Percentiles rank a stretch among this genome's conserved stretches.
Evolutionary conservation across 1,140 invertebrate species (phyloP).

Genomic region (Melitaea cinxia): DNA sequence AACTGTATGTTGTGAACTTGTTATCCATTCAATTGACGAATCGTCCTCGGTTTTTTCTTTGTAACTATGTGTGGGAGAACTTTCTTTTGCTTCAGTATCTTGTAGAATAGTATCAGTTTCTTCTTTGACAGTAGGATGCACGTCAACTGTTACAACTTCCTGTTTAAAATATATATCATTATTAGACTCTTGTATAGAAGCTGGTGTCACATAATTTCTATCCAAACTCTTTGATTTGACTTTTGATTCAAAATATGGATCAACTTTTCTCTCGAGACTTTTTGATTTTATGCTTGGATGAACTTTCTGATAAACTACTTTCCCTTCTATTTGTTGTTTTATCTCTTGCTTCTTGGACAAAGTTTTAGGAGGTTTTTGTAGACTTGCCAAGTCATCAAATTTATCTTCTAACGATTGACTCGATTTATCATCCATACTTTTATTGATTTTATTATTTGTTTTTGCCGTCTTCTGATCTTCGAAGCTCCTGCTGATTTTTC

Average conservation of each 20-base stretch:
- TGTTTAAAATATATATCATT: conserved; percentile 73
- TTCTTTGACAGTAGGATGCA: conserved; percentile 68
- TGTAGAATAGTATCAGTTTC: conserved; percentile 64
- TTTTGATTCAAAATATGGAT: conserved; percentile 79
- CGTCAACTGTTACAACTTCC: conserved; percentile 78
- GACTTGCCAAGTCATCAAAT: conserved; percentile 79
- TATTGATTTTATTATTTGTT: conserved; percentile 80
- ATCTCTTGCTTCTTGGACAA: conserved; percentile 84
- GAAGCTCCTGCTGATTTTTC: conserved; percentile 86
- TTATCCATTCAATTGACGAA: conserved; percentile 76
- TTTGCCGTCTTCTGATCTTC: conserved; percentile 83
- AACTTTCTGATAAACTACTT: conserved; percentile 81
- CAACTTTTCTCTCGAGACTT: conserved; percentile 82
- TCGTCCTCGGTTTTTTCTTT: conserved; percentile 76
- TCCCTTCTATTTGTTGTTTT: conserved; percentile 84
- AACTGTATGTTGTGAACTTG: conserved; percentile 70
- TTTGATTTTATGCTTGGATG: conserved; percentile 82
- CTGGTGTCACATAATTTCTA: conserved; percentile 76
- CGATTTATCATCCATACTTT: conserved; percentile 83
- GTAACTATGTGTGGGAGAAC: conserved; percentile 66
- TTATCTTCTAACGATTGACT: conserved; percentile 84
- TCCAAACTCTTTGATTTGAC: conserved; percentile 84
- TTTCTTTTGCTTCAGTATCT: conserved; percentile 67
- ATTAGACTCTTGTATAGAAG: conserved; percentile 47
- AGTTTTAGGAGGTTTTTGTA: conserved; percentile 83